Evolutionary conservation across 1,140 invertebrate genomes (phyloP).

Genomic region (Himalopsyche phryganea): DNA sequence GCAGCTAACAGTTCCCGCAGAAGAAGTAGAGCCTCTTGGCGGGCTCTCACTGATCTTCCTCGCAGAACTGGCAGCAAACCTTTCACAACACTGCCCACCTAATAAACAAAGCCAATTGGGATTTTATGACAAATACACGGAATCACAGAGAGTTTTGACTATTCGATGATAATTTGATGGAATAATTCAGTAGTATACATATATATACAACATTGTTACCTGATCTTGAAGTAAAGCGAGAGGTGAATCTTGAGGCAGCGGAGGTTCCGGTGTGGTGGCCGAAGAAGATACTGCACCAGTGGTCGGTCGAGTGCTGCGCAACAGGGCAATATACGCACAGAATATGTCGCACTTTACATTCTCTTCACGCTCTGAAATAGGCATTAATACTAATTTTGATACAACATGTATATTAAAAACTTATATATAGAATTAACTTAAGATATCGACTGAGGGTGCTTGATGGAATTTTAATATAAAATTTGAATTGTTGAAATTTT

Average conservation of each 20-base stretch:
- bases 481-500: too few species aligned
- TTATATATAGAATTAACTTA: too few species aligned
- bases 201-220: conserved; percentile 36
- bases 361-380: conserved; percentile 85
- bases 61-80: conserved; percentile 87
- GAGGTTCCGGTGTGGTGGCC: conserved; percentile 8
- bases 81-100: conserved; percentile 75
- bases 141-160: too few species aligned
- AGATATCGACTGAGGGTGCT: too few species aligned
- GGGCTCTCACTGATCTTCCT: conserved; percentile 89
- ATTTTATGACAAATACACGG: not conserved
- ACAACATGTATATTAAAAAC: too few species aligned
- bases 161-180: too few species aligned
- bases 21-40: conserved; percentile 88
- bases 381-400: too few species aligned
- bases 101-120: conserved; percentile 2
- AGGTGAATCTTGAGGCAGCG: conserved; percentile 59
- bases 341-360: conserved; percentile 97
- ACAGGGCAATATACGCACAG: conserved; percentile 84
- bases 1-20: conserved; percentile 88
- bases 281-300: conserved; percentile 40
- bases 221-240: conserved; percentile 68
- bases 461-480: too few species aligned
- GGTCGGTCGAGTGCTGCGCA: conserved; percentile 76
- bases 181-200: not conserved